Evolutionary conservation across 2,797 vertebrate genomes (phyloP).

Genomic region (Micromesistius poutassou): DNA sequence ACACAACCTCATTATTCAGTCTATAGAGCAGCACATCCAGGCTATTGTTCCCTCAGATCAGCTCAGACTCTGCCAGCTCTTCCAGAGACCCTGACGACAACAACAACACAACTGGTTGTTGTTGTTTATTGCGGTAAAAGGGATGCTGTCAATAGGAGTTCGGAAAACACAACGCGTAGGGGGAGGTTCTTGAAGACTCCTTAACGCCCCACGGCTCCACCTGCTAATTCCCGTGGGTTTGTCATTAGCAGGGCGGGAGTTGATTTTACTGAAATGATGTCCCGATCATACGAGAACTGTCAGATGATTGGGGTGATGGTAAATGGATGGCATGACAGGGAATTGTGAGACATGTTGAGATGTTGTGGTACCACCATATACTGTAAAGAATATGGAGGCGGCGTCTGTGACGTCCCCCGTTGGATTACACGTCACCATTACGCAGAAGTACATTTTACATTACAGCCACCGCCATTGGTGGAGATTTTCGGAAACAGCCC

Average conservation of each 20-base stretch:
- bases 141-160: conserved; percentile 43
- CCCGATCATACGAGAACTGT: background rate
- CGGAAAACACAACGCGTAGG: conserved; percentile 48
- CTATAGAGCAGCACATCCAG: conserved; percentile 78
- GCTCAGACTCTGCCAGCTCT: conserved; percentile 64
- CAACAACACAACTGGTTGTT: conserved; percentile 4
- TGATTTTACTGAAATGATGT: conserved; percentile 40
- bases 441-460: background rate
- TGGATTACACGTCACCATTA: background rate
- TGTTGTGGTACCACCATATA: background rate
- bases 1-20: conserved; percentile 81
- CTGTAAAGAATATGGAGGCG: background rate
- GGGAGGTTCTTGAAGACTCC: conserved; percentile 36
- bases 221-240: conserved; percentile 39
- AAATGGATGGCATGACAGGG: background rate
- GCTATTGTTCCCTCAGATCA: conserved; percentile 81
- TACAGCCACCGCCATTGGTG: background rate
- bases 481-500: background rate
- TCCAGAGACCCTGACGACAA: conserved; percentile 49
- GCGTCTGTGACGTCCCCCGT: background rate
- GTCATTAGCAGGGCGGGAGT: conserved; percentile 35
- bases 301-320: background rate
- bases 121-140: conserved; percentile 4
- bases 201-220: conserved; percentile 48
- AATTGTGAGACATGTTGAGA: background rate